phyloP scores from a whole-genome alignment of 2,888 invertebrate species.

The Punctoribates punctum region DNA sequence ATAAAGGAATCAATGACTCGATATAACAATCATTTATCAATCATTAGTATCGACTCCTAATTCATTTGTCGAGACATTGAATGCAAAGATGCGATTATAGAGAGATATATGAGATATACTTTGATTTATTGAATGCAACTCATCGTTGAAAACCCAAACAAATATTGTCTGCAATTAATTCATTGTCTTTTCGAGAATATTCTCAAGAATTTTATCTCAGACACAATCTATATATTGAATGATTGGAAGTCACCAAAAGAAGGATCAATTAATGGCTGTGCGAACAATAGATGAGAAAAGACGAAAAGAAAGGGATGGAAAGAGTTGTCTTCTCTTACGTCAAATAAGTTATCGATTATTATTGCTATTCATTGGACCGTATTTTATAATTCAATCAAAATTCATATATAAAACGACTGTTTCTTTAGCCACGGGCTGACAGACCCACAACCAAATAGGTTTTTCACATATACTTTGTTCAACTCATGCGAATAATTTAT shows the following conservation, averaged over 20 bases:
- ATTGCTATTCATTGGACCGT: neutral
- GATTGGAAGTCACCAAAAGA: neutral
- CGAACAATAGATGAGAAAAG: neutral
- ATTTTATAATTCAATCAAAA: too few species aligned
- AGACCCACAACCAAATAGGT: too few species aligned
- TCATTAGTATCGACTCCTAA: too few species aligned
- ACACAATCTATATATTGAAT: neutral
- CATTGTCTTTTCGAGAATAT: neutral
- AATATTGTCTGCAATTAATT: conserved; percentile 3
- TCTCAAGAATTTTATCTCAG: neutral
- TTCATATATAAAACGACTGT: too few species aligned
- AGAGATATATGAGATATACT: neutral
- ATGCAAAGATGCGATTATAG: neutral
- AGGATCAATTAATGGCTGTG: neutral
- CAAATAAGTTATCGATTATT: neutral
- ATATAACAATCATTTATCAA: too few species aligned
- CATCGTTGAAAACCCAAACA: neutral
- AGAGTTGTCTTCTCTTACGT: neutral
- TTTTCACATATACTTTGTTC: too few species aligned
- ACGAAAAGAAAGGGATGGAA: neutral
- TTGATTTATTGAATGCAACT: neutral
- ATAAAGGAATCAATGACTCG: too few species aligned
- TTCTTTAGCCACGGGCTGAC: too few species aligned
- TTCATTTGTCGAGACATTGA: neutral
- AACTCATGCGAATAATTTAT: too few species aligned